A percentile compares a stretch with the other conserved stretches of the same genome.
These are phyloP conservation scores for Archegozetes longisetosus DNA, from an alignment of 1,140 invertebrate genomes.

Conservation along the genomic window DNA sequence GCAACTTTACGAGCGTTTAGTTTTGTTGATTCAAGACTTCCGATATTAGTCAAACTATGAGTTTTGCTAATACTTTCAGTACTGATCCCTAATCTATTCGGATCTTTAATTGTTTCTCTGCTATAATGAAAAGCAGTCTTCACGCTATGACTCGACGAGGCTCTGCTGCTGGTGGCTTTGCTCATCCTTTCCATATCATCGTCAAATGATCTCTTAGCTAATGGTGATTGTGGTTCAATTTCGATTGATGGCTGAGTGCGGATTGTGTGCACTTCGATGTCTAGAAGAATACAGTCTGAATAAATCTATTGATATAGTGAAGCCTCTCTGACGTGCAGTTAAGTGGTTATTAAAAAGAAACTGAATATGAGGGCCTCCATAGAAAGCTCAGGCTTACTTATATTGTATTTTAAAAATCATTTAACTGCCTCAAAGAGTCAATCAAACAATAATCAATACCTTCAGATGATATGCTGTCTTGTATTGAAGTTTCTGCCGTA, in stretches of 20 bases:
- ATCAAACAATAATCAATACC: too few species aligned
- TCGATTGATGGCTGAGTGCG: not conserved
- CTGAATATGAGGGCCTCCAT: too few species aligned
- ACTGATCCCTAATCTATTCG: conserved; percentile 6
- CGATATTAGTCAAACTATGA: conserved; percentile 12
- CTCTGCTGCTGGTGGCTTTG: not conserved
- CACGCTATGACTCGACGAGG: not conserved
- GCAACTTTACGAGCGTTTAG: conserved; percentile 15
- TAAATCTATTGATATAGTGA: too few species aligned
- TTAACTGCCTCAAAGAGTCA: too few species aligned
- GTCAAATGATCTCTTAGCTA: not conserved
- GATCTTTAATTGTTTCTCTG: conserved; percentile 13
- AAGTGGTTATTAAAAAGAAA: too few species aligned
- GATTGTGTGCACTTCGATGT: too few species aligned
- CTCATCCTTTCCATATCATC: conserved; percentile 6
- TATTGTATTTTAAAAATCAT: too few species aligned
- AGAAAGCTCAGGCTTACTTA: too few species aligned
- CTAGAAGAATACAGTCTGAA: too few species aligned
- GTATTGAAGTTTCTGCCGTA: conserved; percentile 10
- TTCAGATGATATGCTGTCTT: conserved; percentile 9
- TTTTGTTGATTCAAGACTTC: not conserved
- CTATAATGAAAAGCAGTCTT: not conserved
- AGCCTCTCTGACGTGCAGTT: too few species aligned
- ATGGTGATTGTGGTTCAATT: not conserved
- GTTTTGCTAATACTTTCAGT: conserved; percentile 10